Conservation (phyloP, 1,140 invertebrate genomes). For the Saccostrea cuccullata region DNA sequence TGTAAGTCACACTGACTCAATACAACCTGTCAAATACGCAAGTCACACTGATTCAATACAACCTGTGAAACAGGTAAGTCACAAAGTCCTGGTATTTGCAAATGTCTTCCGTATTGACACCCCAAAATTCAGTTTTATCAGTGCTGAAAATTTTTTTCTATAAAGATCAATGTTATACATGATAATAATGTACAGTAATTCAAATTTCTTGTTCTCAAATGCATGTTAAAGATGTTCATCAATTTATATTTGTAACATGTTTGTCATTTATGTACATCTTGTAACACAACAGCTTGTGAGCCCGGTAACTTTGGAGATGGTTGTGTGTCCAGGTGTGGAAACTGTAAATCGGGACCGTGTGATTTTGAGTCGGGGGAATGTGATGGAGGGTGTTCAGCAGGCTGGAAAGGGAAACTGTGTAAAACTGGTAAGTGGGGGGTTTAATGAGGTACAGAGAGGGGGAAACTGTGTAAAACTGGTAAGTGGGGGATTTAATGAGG, state of each 20-base stretch:
- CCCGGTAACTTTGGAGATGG: conserved; percentile 58
- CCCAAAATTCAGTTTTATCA: no score
- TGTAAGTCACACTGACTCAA: no score
- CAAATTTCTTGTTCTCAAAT: no score
- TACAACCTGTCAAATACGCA: no score
- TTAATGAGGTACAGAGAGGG: neutral
- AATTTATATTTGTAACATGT: neutral
- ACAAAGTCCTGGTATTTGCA: no score
- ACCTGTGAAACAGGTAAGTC: no score
- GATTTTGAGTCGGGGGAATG: conserved; percentile 65
- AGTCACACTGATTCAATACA: no score
- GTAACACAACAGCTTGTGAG: conserved; percentile 50
- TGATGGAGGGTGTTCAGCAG: conserved; percentile 59
- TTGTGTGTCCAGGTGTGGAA: conserved; percentile 57
- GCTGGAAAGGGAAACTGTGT: conserved; percentile 61
- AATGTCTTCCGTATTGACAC: no score
- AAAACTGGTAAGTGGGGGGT: conserved; percentile 57
- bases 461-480: conserved; percentile 41
- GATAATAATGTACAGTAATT: no score
- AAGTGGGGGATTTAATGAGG: conserved; percentile 16
- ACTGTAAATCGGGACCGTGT: conserved; percentile 61
- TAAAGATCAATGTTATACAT: no score
- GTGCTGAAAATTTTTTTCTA: no score
- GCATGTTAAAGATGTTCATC: neutral
- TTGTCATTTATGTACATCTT: neutral